Evolutionary conservation across 2,888 invertebrate species (phyloP).

Genomic region (Spodoptera exigua): DNA sequence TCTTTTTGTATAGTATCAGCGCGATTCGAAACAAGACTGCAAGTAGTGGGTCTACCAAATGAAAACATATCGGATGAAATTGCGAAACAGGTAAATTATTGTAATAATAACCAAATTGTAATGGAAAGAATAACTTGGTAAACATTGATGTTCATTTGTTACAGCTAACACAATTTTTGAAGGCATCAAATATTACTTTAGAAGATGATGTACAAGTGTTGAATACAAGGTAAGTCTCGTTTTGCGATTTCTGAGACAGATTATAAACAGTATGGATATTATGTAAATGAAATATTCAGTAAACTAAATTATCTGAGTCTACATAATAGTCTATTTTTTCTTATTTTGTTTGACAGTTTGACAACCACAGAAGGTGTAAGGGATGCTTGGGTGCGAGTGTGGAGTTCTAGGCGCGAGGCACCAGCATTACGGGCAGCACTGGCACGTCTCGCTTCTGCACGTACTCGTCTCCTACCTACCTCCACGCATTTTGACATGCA

Average conservation of each 20-base stretch:
- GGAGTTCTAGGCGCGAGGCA: constrained; percentile 79
- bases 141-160: too few species aligned
- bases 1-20: constrained; percentile 84
- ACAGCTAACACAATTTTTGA: constrained; percentile 91
- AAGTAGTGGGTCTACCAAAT: constrained; percentile 84
- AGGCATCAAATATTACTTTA: constrained; percentile 90
- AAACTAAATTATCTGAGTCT: too few species aligned
- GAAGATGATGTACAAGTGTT: constrained; percentile 91
- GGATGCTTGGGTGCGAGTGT: constrained; percentile 77
- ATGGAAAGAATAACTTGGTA: too few species aligned
- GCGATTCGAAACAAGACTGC: constrained; percentile 90
- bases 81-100: constrained; percentile 73
- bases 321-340: too few species aligned
- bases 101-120: rapidly evolving
- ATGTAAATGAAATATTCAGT: too few species aligned
- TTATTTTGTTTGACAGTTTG: constrained; percentile 63
- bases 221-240: constrained; percentile 90
- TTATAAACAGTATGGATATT: too few species aligned
- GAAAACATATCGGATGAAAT: constrained; percentile 81
- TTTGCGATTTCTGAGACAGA: too few species aligned
- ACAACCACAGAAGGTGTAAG: constrained; percentile 72
- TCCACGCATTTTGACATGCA: constrained; percentile 92
- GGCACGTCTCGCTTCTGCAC: constrained; percentile 73
- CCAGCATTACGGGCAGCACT: constrained; percentile 77
- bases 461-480: constrained; percentile 85